phyloP scores from a whole-genome alignment of 2,113 vertebrate species.

The Uropsilus gracilis region DNA sequence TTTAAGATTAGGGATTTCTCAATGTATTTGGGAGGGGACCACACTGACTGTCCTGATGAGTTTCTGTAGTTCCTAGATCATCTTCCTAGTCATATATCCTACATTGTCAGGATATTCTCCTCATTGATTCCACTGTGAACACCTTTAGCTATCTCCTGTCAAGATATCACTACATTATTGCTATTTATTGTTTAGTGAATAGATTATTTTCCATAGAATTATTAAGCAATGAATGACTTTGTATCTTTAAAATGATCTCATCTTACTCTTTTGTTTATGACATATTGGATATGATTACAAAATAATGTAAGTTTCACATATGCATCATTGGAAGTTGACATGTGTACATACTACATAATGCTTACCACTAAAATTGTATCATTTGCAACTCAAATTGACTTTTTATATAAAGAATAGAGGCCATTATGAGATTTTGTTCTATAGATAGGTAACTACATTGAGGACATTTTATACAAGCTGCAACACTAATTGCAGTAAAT shows the following conservation, averaged over 20 bases:
- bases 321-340: too few species aligned
- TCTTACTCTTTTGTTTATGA: background rate
- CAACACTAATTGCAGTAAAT: slow-evolving; percentile 16
- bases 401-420: background rate
- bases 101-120: background rate
- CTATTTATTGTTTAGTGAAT: background rate
- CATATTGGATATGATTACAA: too few species aligned
- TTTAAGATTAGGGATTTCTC: slow-evolving; percentile 36
- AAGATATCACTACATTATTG: background rate
- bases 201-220: background rate
- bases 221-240: background rate
- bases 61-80: background rate
- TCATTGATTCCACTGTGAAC: background rate
- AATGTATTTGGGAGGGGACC: slow-evolving; percentile 28
- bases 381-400: background rate
- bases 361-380: background rate
- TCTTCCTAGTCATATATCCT: background rate
- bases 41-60: background rate
- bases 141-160: background rate
- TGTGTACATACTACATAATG: too few species aligned
- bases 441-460: background rate
- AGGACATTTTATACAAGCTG: background rate
- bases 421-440: background rate
- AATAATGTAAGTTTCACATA: too few species aligned
- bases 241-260: background rate